Percentiles rank a stretch among this genome's conserved stretches.
Conservation (phyloP, 1,140 invertebrate genomes). For the Goniozus legneri region DNA sequence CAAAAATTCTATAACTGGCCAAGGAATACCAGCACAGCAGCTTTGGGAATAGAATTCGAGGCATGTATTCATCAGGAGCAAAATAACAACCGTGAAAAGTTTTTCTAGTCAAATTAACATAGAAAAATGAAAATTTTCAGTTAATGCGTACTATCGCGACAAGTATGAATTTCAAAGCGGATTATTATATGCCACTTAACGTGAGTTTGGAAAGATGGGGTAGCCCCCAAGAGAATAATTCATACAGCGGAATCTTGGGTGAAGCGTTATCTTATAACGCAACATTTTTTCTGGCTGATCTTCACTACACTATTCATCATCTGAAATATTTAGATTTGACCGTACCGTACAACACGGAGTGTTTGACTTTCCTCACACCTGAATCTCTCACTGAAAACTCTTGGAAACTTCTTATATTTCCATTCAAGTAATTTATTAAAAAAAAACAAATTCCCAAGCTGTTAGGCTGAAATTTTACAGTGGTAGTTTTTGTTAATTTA, state of each 20-base stretch:
- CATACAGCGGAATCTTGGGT: conserved; percentile 66
- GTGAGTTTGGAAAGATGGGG: conserved; percentile 65
- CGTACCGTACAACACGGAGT: conserved; percentile 75
- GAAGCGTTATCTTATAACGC: conserved; percentile 66
- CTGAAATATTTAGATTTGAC: conserved; percentile 69
- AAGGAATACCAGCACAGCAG: conserved; percentile 19
- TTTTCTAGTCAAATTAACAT: conserved; percentile 14
- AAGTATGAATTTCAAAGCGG: conserved; percentile 66
- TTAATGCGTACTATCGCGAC: conserved; percentile 64
- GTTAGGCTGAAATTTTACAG: no score
- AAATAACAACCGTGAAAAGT: conserved; percentile 7
- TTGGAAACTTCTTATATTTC: conserved; percentile 77
- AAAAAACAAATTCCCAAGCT: neutral
- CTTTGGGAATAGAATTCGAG: conserved; percentile 63
- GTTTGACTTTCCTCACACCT: conserved; percentile 78
- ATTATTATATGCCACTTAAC: conserved; percentile 62
- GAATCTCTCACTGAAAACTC: conserved; percentile 74
- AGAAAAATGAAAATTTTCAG: conserved; percentile 44
- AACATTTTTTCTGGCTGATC: conserved; percentile 72
- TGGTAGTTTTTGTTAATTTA: no score
- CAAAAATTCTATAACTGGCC: conserved; percentile 38
- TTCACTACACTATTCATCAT: conserved; percentile 70
- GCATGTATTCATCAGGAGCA: no score
- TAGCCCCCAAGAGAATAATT: conserved; percentile 56
- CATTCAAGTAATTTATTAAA: conserved; percentile 62